Evolutionary conservation across 2,888 invertebrate species (phyloP).

Genomic region (Nymphalis urticae): DNA sequence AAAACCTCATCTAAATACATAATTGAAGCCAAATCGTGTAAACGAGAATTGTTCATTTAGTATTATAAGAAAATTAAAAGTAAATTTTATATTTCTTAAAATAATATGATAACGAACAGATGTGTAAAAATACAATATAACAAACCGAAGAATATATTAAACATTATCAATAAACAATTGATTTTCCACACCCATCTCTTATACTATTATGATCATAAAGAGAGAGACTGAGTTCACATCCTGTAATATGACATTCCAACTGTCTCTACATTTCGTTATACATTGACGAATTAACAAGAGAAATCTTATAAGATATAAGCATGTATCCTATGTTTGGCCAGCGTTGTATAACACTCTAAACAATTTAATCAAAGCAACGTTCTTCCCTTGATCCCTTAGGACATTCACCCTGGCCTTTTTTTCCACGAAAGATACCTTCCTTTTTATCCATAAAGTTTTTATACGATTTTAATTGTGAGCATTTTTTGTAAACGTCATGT

Average conservation of each 20-base stretch:
- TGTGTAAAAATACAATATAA: not conserved
- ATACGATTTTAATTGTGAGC: conserved; percentile 67
- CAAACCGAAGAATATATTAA: not conserved
- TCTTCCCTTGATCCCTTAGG: conserved; percentile 56
- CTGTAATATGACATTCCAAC: conserved; percentile 37
- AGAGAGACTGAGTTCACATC: conserved; percentile 39
- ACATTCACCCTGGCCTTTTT: conserved; percentile 69
- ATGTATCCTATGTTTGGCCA: conserved; percentile 21
- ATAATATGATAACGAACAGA: not conserved
- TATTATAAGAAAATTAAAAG: too few relatives aligned
- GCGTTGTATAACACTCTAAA: conserved; percentile 47
- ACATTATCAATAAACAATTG: not conserved
- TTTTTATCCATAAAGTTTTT: conserved; percentile 58
- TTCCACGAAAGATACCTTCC: conserved; percentile 63
- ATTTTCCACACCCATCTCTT: conserved; percentile 17
- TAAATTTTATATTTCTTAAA: too few relatives aligned
- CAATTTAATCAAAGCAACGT: conserved; percentile 39
- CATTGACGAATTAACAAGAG: conserved; percentile 23
- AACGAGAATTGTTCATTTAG: too few relatives aligned
- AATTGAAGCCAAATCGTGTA: too few relatives aligned
- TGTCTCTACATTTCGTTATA: conserved; percentile 22
- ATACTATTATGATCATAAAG: conserved; percentile 29
- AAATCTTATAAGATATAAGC: not conserved
- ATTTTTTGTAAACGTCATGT: conserved; percentile 55
- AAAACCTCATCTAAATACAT: too few relatives aligned